Evolutionary conservation across 1,140 invertebrate genomes (phyloP), one percentile per base, ranked within the genome.

Genomic region (Scaptomyza hsui): DNA sequence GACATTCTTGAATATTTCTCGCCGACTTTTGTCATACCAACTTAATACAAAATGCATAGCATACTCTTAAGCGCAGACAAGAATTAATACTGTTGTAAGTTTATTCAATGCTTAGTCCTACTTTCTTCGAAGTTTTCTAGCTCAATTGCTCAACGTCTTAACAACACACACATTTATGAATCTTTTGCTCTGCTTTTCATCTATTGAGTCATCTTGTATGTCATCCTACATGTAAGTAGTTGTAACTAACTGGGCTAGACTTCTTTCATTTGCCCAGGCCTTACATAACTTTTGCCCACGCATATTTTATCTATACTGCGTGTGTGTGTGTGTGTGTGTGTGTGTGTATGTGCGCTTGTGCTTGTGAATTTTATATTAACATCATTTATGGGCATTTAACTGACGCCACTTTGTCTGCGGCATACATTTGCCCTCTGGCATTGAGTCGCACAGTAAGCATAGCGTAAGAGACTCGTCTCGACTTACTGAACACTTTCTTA

Each of bases 321-420:
- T 68, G 24, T 41, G 16, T 21, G 48, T 41, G 13, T 41, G 29
- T 21, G 16, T 52, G 9, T 68, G 24, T 41, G 16, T 21, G 48
- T 41, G 13, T 41, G 29, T 21, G 16, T 52, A n/a, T n/a, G n/a
- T 55, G 29, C 41, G 48, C 56, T 53, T 53, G 44, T 62, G 69
- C 56, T 55, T 62, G 56, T 68, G 52, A 72, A 39, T 47, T 42
- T 83, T 76, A 79, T 85, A 85, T 75, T 75, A 77, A 69, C 52
- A 57, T 44, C 44, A 76, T 61, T 74, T 81, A 77, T 81, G 81
- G 73, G 60, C 77, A 81, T 81, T 85, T 76, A 85, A 68, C 81
- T 56, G 81, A 76, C 81, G 78, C 82, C 81, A 78, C 52, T 78
- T 70, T 64, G 81, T 86, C 81, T 86, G 65, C 49, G 49, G 57